These are phyloP conservation scores for Pycnomerus fuliginosus DNA, from an alignment of 2,888 invertebrate species.

Conservation along the genomic window DNA sequence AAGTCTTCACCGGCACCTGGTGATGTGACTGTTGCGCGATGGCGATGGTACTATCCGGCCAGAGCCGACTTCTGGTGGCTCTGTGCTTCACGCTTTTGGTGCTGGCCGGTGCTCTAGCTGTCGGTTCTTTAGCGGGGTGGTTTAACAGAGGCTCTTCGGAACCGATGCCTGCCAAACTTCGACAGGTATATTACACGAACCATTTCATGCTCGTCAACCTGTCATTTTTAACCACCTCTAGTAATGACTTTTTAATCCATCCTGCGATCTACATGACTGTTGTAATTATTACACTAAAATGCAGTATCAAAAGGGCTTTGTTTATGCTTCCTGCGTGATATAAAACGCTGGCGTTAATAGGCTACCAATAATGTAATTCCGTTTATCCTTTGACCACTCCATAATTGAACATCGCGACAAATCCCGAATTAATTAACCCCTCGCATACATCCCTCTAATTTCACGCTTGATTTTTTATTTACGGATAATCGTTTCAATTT, in stretches of 20 bases:
- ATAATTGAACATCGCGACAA: too few species aligned
- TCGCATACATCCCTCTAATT: too few species aligned
- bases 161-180: slow-evolving; percentile 59
- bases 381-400: too few species aligned
- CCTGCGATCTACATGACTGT: too few species aligned
- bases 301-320: too few species aligned
- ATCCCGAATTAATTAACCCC: too few species aligned
- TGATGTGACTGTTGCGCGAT: slow-evolving; percentile 37
- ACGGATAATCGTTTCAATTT: too few species aligned
- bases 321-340: too few species aligned
- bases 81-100: slow-evolving; percentile 59
- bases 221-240: slow-evolving; percentile 1
- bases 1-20: slow-evolving; percentile 1
- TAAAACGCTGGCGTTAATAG: too few species aligned
- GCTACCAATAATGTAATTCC: too few species aligned
- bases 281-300: too few species aligned
- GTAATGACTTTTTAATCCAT: slow-evolving; percentile 6
- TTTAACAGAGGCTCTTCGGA: slow-evolving; percentile 58
- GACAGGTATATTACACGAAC: slow-evolving; percentile 53
- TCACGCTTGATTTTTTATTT: too few species aligned
- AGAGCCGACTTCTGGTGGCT: slow-evolving; percentile 61
- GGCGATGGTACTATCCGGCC: slow-evolving; percentile 68
- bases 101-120: slow-evolving; percentile 58
- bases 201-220: slow-evolving; percentile 2
- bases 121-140: slow-evolving; percentile 64